phyloP scores from a whole-genome alignment of 2,113 vertebrate species.

The Psittacula cyanocephala region DNA sequence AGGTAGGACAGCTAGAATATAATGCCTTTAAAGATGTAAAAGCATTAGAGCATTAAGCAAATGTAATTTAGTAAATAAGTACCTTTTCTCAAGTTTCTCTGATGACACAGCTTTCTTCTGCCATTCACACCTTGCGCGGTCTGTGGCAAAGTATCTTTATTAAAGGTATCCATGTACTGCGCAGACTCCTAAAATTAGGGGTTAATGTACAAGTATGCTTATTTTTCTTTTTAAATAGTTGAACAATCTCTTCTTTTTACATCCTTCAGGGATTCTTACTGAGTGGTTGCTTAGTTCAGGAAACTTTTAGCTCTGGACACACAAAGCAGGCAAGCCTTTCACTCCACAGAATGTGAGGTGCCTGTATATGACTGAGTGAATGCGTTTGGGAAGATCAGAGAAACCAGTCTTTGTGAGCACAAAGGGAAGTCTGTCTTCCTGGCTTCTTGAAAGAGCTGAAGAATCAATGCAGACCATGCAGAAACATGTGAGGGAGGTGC shows the following conservation, averaged over 20 bases:
- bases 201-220: background rate
- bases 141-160: background rate
- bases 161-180: background rate
- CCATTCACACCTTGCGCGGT: background rate
- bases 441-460: background rate
- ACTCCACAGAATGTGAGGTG: background rate
- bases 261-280: background rate
- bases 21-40: background rate
- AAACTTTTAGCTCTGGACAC: background rate
- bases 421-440: background rate
- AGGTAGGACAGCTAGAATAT: background rate
- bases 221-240: background rate
- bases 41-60: background rate
- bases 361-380: fast-evolving
- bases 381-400: background rate
- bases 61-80: background rate
- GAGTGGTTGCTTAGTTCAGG: background rate
- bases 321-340: background rate
- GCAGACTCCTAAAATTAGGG: background rate
- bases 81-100: background rate
- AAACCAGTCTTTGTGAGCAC: background rate
- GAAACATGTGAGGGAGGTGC: background rate
- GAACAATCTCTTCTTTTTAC: background rate
- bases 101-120: background rate
- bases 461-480: background rate